A percentile compares a stretch with the other conserved stretches of the same genome.
These are phyloP conservation scores for Zele albiditarsus DNA, from an alignment of 2,888 invertebrate species.

Conservation along the genomic window DNA sequence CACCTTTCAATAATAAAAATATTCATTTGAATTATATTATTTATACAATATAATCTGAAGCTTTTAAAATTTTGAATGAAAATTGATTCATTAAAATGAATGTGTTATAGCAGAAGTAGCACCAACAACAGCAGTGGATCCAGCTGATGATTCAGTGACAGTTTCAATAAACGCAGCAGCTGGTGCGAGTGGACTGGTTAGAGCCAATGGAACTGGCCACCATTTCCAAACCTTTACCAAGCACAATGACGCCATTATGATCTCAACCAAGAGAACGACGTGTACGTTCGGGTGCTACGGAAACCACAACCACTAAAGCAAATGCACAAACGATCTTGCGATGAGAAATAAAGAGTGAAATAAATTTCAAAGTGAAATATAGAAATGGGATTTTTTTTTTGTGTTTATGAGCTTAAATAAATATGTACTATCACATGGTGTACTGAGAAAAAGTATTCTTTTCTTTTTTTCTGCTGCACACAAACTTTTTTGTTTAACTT, in stretches of 20 bases:
- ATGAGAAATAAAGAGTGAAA: neutral
- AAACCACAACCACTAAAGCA: conserved; percentile 51
- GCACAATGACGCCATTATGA: conserved; percentile 53
- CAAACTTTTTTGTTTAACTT: no score
- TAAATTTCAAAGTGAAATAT: neutral
- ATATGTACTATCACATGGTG: no score
- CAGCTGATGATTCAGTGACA: no score
- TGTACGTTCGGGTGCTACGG: conserved; percentile 57
- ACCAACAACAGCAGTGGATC: no score
- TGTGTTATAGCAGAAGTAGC: no score
- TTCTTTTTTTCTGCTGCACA: no score
- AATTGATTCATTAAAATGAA: no score
- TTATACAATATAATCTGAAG: neutral
- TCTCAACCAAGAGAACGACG: conserved; percentile 59
- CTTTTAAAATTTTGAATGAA: no score
- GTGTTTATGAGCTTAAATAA: neutral
- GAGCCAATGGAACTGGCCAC: no score
- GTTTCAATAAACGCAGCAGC: conserved; percentile 50
- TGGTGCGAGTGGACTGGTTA: no score
- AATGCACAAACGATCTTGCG: conserved; percentile 54
- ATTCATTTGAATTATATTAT: neutral
- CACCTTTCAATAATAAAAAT: conserved; percentile 19
- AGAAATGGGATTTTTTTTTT: neutral
- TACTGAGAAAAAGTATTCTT: no score
- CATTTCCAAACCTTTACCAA: conserved; percentile 47